These are phyloP conservation scores for Noctua janthe DNA, from an alignment of 2,888 invertebrate species.

Conservation along the genomic window DNA sequence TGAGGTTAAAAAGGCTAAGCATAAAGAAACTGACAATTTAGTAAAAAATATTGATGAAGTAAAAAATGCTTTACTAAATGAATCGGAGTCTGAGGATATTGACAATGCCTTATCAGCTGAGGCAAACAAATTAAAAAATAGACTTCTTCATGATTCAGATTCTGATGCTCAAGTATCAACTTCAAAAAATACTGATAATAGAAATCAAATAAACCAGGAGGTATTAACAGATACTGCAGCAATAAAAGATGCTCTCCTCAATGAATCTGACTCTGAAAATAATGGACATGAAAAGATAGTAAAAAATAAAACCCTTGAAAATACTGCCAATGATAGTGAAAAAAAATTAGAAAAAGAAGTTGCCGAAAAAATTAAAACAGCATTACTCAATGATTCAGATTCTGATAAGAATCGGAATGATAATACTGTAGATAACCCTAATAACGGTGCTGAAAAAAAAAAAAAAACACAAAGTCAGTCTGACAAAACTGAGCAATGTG, in stretches of 20 bases:
- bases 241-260: slow-evolving; percentile 50
- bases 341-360: slow-evolving; percentile 28
- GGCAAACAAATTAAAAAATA: slow-evolving; percentile 53
- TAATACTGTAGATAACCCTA: slow-evolving; percentile 1
- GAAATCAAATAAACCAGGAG: slow-evolving; percentile 9
- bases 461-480: slow-evolving; percentile 11
- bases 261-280: slow-evolving; percentile 56
- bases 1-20: slow-evolving; percentile 62
- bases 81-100: slow-evolving; percentile 69
- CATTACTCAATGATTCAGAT: slow-evolving; percentile 62
- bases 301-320: not conserved
- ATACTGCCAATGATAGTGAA: slow-evolving; percentile 4
- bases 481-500: slow-evolving; percentile 5
- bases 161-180: slow-evolving; percentile 39
- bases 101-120: slow-evolving; percentile 33
- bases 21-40: slow-evolving; percentile 28
- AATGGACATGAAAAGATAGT: slow-evolving; percentile 14
- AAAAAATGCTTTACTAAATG: slow-evolving; percentile 70
- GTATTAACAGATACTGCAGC: slow-evolving; percentile 33
- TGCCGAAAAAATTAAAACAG: slow-evolving; percentile 55
- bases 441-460: slow-evolving; percentile 5
- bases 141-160: slow-evolving; percentile 64
- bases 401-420: slow-evolving; percentile 37
- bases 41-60: slow-evolving; percentile 62
- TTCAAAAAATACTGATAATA: slow-evolving; percentile 11